Percentiles rank a stretch among this genome's conserved stretches.
Evolutionary conservation across 2,113 vertebrate genomes (phyloP).

Genomic region (Hiodon alosoides): DNA sequence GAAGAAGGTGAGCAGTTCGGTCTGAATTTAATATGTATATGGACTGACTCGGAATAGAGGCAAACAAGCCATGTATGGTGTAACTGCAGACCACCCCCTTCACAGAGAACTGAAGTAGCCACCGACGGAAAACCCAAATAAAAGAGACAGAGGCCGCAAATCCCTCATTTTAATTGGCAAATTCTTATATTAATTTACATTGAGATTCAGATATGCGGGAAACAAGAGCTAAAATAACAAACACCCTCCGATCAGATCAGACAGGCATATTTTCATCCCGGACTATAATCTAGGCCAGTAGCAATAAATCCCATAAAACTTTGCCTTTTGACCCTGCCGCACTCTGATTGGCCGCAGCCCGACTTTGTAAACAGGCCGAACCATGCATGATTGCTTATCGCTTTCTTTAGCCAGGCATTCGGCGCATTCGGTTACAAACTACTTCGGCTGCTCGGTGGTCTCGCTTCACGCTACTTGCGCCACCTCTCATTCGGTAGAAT

Average conservation of each 20-base stretch:
- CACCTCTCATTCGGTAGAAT: constrained; percentile 49
- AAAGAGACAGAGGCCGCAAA: too few species aligned
- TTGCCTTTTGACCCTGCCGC: constrained; percentile 42
- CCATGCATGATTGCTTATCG: constrained; percentile 38
- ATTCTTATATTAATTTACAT: too few species aligned
- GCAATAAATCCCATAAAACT: constrained; percentile 65
- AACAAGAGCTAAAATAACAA: background rate
- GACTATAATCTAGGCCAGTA: constrained; percentile 65
- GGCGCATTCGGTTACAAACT: constrained; percentile 37
- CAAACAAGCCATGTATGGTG: too few species aligned
- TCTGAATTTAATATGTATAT: too few species aligned
- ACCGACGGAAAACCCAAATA: too few species aligned
- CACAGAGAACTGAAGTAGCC: too few species aligned
- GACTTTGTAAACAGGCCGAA: constrained; percentile 47
- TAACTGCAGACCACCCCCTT: too few species aligned
- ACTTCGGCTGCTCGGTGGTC: constrained; percentile 5
- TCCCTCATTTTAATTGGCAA: too few species aligned
- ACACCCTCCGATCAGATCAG: background rate
- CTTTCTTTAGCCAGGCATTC: constrained; percentile 39
- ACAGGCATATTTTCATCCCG: constrained; percentile 49
- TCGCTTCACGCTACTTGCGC: background rate
- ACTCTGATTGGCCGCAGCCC: constrained; percentile 32
- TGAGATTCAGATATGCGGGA: background rate
- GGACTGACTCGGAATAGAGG: too few species aligned
- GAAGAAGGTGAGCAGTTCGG: too few species aligned